Conservation (phyloP, 2,797 vertebrate genomes). For the Mormyrops boulengeri region DNA sequence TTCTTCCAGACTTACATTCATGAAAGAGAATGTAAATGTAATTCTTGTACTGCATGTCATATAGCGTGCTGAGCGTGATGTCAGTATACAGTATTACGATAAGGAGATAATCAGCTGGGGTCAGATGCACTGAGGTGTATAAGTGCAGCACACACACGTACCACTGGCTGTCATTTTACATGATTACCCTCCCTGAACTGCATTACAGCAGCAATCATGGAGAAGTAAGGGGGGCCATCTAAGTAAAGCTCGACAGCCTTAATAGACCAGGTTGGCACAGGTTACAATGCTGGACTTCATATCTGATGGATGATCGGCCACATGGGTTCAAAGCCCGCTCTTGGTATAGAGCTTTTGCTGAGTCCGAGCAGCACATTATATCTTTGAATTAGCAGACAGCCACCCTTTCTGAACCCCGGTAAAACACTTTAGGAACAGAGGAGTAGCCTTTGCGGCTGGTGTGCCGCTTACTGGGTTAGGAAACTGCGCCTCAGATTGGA, state of each 20-base stretch:
- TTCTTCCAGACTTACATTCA: not conserved
- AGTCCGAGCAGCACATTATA: not conserved
- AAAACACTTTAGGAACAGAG: not conserved
- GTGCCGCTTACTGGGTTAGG: not conserved
- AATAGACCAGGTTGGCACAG: not conserved
- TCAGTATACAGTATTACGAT: not conserved
- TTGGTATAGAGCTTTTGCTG: not conserved
- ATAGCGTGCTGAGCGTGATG: not conserved
- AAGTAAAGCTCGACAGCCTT: not conserved
- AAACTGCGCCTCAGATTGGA: not conserved
- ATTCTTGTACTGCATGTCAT: not conserved
- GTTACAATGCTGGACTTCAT: not conserved
- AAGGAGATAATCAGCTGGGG: not conserved
- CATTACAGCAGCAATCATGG: not conserved
- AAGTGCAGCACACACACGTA: conserved; percentile 11
- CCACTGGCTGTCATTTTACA: not conserved
- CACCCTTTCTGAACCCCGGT: not conserved
- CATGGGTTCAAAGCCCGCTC: not conserved
- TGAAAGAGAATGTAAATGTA: not conserved
- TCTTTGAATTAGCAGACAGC: not conserved
- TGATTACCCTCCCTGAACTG: not conserved
- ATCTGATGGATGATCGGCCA: not conserved
- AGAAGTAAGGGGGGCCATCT: not conserved
- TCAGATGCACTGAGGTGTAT: not conserved
- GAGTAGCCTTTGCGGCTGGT: not conserved